Evolutionary conservation across 2,113 vertebrate species (phyloP).

Genomic region (Caranx melampygus): DNA sequence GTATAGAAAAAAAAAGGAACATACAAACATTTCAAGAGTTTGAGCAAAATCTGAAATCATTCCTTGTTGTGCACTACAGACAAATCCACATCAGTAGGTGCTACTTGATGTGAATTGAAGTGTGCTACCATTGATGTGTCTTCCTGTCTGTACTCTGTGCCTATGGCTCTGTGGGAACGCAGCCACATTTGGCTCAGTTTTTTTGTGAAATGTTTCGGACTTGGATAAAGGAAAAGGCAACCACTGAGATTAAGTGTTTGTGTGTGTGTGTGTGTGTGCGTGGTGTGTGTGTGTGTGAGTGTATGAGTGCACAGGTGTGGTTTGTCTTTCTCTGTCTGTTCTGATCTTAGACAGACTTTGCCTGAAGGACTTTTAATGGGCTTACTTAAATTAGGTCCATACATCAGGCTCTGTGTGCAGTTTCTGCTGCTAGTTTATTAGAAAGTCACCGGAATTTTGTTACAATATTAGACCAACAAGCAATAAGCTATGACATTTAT

Average conservation of each 20-base stretch:
- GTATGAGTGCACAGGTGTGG: no score
- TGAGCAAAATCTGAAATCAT: conserved; percentile 39
- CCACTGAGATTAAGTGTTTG: conserved; percentile 2
- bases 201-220: conserved; percentile 41
- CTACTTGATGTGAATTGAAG: conserved; percentile 53
- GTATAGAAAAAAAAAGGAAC: not conserved
- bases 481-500: not conserved
- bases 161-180: conserved; percentile 25
- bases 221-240: conserved; percentile 9
- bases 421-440: not conserved
- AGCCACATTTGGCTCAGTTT: conserved; percentile 32
- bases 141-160: conserved; percentile 17
- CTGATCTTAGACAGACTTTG: not conserved
- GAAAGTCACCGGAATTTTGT: not conserved
- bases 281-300: not conserved
- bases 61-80: conserved; percentile 29
- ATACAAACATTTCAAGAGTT: conserved; percentile 15
- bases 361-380: not conserved
- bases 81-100: conserved; percentile 39
- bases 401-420: not conserved
- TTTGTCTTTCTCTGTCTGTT: not conserved
- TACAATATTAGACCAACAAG: not conserved
- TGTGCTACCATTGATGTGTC: conserved; percentile 12
- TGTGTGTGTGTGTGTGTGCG: not conserved
- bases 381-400: not conserved